These are phyloP conservation scores for Chironomus tentans DNA, from an alignment of 2,888 invertebrate genomes.

Conservation along the genomic window DNA sequence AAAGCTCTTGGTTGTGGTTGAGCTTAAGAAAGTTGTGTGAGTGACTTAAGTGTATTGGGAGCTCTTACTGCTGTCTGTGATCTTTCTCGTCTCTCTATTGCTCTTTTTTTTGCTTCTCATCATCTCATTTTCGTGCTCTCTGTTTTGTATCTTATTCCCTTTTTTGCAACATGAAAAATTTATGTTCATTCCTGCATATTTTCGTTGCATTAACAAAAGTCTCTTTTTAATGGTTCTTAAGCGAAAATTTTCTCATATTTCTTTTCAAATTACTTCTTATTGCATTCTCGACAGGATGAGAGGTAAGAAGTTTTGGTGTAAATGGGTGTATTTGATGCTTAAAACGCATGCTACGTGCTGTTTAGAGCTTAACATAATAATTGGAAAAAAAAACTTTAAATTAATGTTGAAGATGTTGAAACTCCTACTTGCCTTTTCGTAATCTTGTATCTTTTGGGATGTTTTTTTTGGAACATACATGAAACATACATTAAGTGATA, in stretches of 20 bases:
- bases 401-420: too few relatives aligned
- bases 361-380: too few relatives aligned
- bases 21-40: not conserved
- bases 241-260: not conserved
- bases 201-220: not conserved
- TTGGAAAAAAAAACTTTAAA: too few relatives aligned
- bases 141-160: not conserved
- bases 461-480: too few relatives aligned
- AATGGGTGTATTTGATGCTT: too few relatives aligned
- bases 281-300: too few relatives aligned
- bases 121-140: not conserved
- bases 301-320: too few relatives aligned
- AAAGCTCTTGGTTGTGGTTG: not conserved
- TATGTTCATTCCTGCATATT: slow-evolving; percentile 1
- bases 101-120: not conserved
- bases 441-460: too few relatives aligned
- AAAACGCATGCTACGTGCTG: too few relatives aligned
- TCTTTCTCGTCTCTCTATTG: not conserved
- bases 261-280: not conserved
- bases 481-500: too few relatives aligned
- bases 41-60: not conserved
- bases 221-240: not conserved
- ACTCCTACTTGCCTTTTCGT: too few relatives aligned
- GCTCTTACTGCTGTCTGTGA: not conserved
- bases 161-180: not conserved